Conservation (phyloP, 2,888 invertebrate species). For the Eustalomyia histrio region DNA sequence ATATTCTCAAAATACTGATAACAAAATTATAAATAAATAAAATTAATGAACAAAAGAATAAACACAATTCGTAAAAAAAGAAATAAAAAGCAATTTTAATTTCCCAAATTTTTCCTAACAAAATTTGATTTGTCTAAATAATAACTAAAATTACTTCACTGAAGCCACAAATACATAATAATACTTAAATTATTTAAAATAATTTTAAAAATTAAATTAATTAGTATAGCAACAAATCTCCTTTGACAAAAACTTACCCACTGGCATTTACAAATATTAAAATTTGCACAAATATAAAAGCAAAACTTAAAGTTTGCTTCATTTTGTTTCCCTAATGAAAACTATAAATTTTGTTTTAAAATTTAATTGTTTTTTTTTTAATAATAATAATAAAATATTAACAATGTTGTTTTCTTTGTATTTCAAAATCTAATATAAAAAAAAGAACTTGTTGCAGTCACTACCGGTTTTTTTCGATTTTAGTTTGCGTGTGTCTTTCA, state of each 20-base stretch:
- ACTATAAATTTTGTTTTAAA: background rate
- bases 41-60: background rate
- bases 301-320: constrained; percentile 68
- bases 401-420: constrained; percentile 19
- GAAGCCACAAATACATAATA: too few relatives aligned
- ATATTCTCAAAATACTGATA: background rate
- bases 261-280: constrained; percentile 69
- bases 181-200: too few relatives aligned
- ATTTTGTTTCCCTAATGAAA: constrained; percentile 17
- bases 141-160: too few relatives aligned
- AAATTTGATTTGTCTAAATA: too few relatives aligned
- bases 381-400: constrained; percentile 8
- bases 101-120: background rate
- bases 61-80: background rate
- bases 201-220: too few relatives aligned
- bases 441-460: background rate
- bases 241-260: constrained; percentile 70
- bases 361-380: background rate
- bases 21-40: background rate
- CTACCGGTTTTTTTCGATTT: constrained; percentile 18
- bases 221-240: too few relatives aligned
- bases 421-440: background rate
- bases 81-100: background rate
- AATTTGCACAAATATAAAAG: constrained; percentile 69
- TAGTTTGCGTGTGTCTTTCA: constrained; percentile 12